These are phyloP conservation scores for Dinomys branickii DNA, from an alignment of 2,113 vertebrate genomes.

Conservation along the genomic window DNA sequence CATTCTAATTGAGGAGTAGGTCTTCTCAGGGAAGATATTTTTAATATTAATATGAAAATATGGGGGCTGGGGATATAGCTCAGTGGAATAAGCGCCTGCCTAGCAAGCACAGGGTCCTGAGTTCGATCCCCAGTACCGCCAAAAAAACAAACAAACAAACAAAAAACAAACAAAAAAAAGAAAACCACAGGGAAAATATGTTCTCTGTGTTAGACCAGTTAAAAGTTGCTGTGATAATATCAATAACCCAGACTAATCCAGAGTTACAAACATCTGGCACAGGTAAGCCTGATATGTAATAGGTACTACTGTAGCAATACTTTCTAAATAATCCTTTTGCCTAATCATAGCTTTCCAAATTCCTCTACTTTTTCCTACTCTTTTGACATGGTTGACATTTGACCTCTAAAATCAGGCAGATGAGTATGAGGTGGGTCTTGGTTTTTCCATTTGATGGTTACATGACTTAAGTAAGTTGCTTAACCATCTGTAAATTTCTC, in stretches of 20 bases:
- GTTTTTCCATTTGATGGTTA: neutral
- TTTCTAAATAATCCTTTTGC: neutral
- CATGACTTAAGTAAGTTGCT: neutral
- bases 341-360: neutral
- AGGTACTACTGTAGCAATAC: neutral
- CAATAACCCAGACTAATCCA: neutral
- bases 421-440: neutral
- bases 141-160: too few relatives aligned
- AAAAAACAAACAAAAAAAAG: too few relatives aligned
- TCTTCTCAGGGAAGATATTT: neutral
- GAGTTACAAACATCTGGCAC: neutral
- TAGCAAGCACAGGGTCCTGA: too few relatives aligned
- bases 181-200: too few relatives aligned
- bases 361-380: neutral
- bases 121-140: too few relatives aligned
- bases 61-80: too few relatives aligned
- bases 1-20: neutral
- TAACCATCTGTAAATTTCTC: neutral
- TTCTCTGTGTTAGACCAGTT: too few relatives aligned
- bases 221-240: too few relatives aligned
- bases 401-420: neutral
- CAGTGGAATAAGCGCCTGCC: too few relatives aligned
- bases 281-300: neutral
- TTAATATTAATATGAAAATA: neutral
- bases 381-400: neutral